Evolutionary conservation across 2,888 invertebrate genomes (phyloP).

Genomic region (Temnothorax ravouxi): DNA sequence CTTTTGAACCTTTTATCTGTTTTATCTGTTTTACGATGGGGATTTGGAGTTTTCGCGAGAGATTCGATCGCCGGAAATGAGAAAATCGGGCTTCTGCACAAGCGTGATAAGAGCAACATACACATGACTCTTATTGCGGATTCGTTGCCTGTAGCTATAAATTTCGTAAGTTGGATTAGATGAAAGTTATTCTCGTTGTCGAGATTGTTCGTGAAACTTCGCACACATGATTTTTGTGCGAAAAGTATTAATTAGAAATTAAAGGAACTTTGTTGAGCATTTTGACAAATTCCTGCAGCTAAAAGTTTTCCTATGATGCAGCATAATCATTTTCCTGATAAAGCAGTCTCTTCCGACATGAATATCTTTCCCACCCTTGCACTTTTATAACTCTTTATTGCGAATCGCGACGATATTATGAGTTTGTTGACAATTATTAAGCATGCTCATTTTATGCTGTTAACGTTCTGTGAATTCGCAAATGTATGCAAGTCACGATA

Average conservation of each 20-base stretch:
- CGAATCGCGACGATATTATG: neutral
- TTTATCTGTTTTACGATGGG: constrained; percentile 47
- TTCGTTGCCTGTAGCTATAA: constrained; percentile 27
- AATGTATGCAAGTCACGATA: neutral
- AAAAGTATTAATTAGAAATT: constrained; percentile 75
- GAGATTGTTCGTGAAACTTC: neutral
- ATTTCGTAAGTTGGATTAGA: constrained; percentile 45
- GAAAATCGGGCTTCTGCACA: constrained; percentile 60
- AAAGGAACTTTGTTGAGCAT: constrained; percentile 80
- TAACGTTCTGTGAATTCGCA: constrained; percentile 27
- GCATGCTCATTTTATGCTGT: constrained; percentile 51
- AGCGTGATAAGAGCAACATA: constrained; percentile 63
- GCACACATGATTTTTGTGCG: neutral
- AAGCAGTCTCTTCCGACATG: constrained; percentile 57
- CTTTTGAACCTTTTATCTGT: constrained; percentile 38
- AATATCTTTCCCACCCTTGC: constrained; percentile 31
- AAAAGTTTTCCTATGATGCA: constrained; percentile 61
- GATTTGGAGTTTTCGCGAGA: constrained; percentile 52
- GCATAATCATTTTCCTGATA: constrained; percentile 79
- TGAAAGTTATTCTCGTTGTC: neutral
- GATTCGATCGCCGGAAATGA: constrained; percentile 64
- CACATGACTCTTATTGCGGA: constrained; percentile 44
- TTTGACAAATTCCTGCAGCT: constrained; percentile 74
- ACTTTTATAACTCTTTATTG: neutral
- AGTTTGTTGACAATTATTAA: constrained; percentile 59